These are phyloP conservation scores for Paralichthys olivaceus DNA, from an alignment of 2,113 vertebrate genomes.

Conservation along the genomic window DNA sequence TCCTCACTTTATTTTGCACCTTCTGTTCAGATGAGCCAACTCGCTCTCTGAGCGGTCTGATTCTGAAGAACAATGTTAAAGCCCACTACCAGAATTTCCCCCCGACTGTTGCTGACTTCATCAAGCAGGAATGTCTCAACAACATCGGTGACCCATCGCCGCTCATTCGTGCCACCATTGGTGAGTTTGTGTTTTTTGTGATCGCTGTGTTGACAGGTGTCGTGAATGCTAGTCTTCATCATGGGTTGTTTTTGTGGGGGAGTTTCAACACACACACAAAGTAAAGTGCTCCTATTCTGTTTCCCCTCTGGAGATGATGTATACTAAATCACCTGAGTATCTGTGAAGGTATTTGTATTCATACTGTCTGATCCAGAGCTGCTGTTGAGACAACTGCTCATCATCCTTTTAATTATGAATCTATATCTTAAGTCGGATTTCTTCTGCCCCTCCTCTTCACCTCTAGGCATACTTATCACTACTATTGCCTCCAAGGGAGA, in stretches of 20 bases:
- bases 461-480: slow-evolving; percentile 93
- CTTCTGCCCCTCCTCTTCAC: neutral
- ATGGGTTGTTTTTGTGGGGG: neutral
- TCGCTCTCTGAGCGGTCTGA: slow-evolving; percentile 93
- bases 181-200: slow-evolving; percentile 52
- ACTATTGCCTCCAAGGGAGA: slow-evolving; percentile 96
- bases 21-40: slow-evolving; percentile 89
- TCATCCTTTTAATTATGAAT: neutral
- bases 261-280: neutral
- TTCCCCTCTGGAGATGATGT: slow-evolving; percentile 66
- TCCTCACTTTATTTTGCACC: too few relatives aligned
- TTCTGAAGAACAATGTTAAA: slow-evolving; percentile 97
- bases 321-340: slow-evolving; percentile 54
- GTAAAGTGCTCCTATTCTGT: neutral
- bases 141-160: slow-evolving; percentile 94
- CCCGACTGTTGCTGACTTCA: slow-evolving; percentile 90
- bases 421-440: neutral
- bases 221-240: neutral
- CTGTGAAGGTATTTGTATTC: slow-evolving; percentile 70
- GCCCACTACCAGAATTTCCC: slow-evolving; percentile 97
- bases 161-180: slow-evolving; percentile 95
- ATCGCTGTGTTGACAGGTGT: rapidly evolving
- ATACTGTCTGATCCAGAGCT: slow-evolving; percentile 78
- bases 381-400: neutral
- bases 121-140: slow-evolving; percentile 95